These are phyloP conservation scores for Odontothrips loti DNA, from an alignment of 2,888 invertebrate genomes.

Conservation along the genomic window DNA sequence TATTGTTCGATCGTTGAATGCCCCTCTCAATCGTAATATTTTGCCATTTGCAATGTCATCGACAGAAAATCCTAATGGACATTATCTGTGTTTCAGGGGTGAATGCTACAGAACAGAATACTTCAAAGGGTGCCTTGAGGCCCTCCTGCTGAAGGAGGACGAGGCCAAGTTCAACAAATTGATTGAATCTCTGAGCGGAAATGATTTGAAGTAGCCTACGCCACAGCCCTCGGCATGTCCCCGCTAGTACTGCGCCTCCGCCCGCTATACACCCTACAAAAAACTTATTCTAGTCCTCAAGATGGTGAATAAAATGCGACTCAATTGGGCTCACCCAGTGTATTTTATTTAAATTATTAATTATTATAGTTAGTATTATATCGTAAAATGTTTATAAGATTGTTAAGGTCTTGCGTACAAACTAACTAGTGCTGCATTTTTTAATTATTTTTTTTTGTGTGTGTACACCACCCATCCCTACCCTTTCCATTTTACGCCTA, in stretches of 20 bases:
- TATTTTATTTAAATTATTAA: conserved; percentile 27
- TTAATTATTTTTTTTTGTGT: not conserved
- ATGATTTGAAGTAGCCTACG: conserved; percentile 37
- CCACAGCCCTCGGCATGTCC: not conserved
- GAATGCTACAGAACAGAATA: conserved; percentile 74
- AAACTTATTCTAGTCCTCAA: conserved; percentile 26
- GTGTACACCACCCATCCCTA: not conserved
- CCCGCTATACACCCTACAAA: conserved; percentile 2
- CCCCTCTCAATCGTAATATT: too few species aligned
- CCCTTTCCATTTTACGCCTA: not conserved
- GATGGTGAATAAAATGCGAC: conserved; percentile 24
- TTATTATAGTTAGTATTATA: conserved; percentile 26
- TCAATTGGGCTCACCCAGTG: conserved; percentile 23
- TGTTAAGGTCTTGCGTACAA: conserved; percentile 23
- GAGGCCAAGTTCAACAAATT: conserved; percentile 71
- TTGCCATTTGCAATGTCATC: too few species aligned
- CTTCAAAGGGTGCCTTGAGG: conserved; percentile 77
- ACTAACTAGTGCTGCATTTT: conserved; percentile 19
- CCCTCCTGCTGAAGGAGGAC: conserved; percentile 71
- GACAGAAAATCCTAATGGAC: too few species aligned
- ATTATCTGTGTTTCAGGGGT: conserved; percentile 56
- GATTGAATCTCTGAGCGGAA: conserved; percentile 72
- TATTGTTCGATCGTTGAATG: conserved; percentile 27
- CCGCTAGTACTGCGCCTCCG: not conserved
- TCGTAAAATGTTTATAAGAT: conserved; percentile 23